These are phyloP conservation scores for Nipponacmea schrenckii DNA, from an alignment of 2,888 invertebrate genomes.

Conservation along the genomic window DNA sequence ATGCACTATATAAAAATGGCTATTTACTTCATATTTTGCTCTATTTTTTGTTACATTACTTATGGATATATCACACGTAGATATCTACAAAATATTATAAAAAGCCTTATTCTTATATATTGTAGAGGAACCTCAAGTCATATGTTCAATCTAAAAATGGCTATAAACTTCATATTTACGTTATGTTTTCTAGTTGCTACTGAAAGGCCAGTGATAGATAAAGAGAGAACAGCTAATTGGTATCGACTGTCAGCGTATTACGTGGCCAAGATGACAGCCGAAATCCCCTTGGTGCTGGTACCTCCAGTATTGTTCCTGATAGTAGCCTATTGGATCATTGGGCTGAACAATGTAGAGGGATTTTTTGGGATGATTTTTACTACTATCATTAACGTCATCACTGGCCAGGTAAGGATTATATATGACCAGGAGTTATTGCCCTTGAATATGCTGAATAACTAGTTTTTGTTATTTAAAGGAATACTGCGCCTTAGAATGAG, in stretches of 20 bases:
- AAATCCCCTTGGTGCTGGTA: constrained; percentile 80
- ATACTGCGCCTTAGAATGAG: too few relatives aligned
- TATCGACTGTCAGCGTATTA: constrained; percentile 85
- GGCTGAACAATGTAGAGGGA: constrained; percentile 74
- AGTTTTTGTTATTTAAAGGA: neutral
- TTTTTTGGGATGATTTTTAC: constrained; percentile 79
- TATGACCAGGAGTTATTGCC: too few relatives aligned
- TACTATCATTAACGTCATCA: constrained; percentile 78
- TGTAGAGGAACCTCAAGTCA: too few relatives aligned
- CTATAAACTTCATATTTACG: too few relatives aligned
- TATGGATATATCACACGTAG: too few relatives aligned
- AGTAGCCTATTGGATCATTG: constrained; percentile 83
- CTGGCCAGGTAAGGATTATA: constrained; percentile 74
- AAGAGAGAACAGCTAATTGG: constrained; percentile 81
- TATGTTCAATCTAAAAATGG: too few relatives aligned
- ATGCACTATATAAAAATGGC: too few relatives aligned
- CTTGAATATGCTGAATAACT: too few relatives aligned
- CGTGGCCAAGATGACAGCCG: constrained; percentile 84
- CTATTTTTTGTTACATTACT: too few relatives aligned
- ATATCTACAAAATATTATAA: too few relatives aligned
- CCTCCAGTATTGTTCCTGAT: constrained; percentile 81
- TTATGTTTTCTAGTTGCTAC: constrained; percentile 77
- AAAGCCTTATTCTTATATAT: too few relatives aligned
- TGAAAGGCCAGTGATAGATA: constrained; percentile 83
- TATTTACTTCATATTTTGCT: too few relatives aligned